Percentiles rank a stretch among this genome's conserved stretches.
phyloP scores from a whole-genome alignment of 2,888 invertebrate species.

The Drosophila crucigera region DNA sequence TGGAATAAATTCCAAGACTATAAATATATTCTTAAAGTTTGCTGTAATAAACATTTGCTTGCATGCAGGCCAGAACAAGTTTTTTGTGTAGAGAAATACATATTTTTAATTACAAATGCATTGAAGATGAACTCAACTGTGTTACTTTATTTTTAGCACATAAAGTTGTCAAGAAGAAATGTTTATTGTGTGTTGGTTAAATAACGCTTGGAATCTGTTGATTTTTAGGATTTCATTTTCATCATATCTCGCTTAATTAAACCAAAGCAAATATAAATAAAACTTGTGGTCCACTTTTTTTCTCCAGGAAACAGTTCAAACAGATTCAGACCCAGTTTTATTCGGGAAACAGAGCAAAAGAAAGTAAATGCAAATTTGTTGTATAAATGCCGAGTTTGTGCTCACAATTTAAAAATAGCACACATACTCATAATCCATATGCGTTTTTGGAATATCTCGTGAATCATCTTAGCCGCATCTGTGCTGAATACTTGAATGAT shows the following conservation, averaged over 20 bases:
- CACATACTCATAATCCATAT: constrained; percentile 40
- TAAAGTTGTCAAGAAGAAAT: not conserved
- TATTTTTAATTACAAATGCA: not conserved
- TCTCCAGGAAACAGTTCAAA: constrained; percentile 5
- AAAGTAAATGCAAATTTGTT: constrained; percentile 16
- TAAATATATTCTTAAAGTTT: not conserved
- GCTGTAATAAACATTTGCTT: not conserved
- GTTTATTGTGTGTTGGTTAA: not conserved
- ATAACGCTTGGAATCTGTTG: not conserved
- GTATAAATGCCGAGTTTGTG: constrained; percentile 10
- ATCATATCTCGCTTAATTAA: not conserved
- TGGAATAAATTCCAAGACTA: not conserved
- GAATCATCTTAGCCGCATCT: constrained; percentile 43
- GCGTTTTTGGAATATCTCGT: constrained; percentile 51
- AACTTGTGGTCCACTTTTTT: constrained; percentile 2
- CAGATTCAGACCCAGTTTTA: not conserved
- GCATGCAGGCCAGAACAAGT: not conserved
- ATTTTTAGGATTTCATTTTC: not conserved
- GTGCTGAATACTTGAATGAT: constrained; percentile 33
- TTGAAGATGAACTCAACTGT: not conserved
- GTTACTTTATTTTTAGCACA: not conserved
- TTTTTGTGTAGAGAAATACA: not conserved
- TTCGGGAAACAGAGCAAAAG: not conserved
- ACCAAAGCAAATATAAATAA: not conserved
- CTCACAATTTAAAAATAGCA: constrained; percentile 49